phyloP scores from a whole-genome alignment of 2,888 invertebrate genomes.

The Spodoptera exigua region DNA sequence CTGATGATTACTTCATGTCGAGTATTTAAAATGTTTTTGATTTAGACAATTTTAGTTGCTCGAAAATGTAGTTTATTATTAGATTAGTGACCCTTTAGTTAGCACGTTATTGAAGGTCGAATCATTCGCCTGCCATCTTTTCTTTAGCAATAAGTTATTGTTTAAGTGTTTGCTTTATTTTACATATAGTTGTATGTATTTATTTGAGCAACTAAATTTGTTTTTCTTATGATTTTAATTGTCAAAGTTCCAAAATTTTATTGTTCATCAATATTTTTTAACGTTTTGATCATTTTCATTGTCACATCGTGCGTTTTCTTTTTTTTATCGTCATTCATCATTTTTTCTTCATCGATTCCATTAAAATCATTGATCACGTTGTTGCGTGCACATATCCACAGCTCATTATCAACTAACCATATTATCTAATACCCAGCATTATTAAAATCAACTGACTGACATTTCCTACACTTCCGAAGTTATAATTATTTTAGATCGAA shows the following conservation, averaged over 20 bases:
- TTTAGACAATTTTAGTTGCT: constrained; percentile 9
- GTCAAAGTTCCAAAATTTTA: neutral
- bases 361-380: neutral
- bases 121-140: neutral
- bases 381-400: neutral
- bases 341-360: no score
- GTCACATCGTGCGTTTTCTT: no score
- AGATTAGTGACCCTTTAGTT: neutral
- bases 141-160: neutral
- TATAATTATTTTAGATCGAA: constrained; percentile 13
- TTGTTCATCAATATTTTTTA: no score
- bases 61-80: neutral
- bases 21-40: constrained; percentile 66
- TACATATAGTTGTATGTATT: neutral
- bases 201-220: constrained; percentile 25
- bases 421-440: constrained; percentile 13
- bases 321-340: no score
- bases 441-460: neutral
- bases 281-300: no score
- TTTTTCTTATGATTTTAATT: neutral
- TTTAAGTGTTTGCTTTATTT: neutral
- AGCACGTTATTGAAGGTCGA: neutral
- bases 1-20: constrained; percentile 84
- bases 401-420: constrained; percentile 3
- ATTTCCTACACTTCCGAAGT: constrained; percentile 23